Evolutionary conservation across 1,140 invertebrate species (phyloP).

Genomic region (Drosophila fuyamai): DNA sequence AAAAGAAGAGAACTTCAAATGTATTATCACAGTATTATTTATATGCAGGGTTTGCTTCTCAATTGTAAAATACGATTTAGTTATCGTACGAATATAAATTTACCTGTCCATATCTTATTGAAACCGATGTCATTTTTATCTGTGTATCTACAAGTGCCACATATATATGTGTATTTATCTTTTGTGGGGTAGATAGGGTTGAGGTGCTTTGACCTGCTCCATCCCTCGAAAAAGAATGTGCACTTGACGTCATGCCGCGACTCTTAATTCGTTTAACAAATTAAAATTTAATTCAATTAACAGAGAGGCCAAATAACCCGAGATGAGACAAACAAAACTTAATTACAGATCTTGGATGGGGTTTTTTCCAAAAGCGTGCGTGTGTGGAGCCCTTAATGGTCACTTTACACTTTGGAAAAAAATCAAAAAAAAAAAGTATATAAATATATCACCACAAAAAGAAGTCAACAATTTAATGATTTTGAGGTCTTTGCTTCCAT

Average conservation of each 20-base stretch:
- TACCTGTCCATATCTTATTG: no score
- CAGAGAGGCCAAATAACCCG: background rate
- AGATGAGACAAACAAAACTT: constrained; percentile 29
- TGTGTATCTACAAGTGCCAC: no score
- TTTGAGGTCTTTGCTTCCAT: constrained; percentile 21
- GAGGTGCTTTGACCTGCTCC: constrained; percentile 33
- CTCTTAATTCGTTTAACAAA: constrained; percentile 66
- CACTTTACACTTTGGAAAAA: constrained; percentile 57
- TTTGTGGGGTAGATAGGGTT: constrained; percentile 1
- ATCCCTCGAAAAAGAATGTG: constrained; percentile 6
- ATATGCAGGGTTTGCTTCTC: no score
- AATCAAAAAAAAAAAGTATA: constrained; percentile 1
- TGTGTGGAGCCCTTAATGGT: constrained; percentile 45
- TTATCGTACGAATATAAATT: no score
- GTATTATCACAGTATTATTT: no score
- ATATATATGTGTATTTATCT: no score
- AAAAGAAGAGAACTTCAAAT: no score
- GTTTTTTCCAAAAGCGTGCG: constrained; percentile 3
- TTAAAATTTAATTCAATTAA: constrained; percentile 81
- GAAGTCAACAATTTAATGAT: constrained; percentile 44
- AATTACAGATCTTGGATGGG: constrained; percentile 36
- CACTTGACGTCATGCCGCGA: constrained; percentile 24
- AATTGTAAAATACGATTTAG: no score
- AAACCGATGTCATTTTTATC: no score
- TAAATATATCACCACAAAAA: background rate